A percentile compares a stretch with the other conserved stretches of the same genome.
These are phyloP conservation scores for Haemorhous mexicanus DNA, from an alignment of 2,113 vertebrate genomes.

Conservation along the genomic window DNA sequence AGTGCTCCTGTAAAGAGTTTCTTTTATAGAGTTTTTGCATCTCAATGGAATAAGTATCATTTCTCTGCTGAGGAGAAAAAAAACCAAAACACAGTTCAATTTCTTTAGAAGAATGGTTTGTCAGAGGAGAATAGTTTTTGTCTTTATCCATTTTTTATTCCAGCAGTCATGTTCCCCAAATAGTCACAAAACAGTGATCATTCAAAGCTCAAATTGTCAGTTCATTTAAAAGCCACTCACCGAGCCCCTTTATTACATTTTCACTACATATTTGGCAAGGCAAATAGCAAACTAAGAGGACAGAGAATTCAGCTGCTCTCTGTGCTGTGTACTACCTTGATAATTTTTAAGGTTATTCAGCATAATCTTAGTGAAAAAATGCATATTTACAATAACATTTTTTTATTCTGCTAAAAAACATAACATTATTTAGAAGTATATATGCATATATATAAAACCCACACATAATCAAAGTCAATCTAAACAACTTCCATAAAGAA, in stretches of 20 bases:
- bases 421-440: neutral
- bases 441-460: neutral
- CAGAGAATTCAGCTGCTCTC: neutral
- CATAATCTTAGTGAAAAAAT: neutral
- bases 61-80: constrained; percentile 12
- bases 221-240: constrained; percentile 53
- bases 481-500: neutral
- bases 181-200: constrained; percentile 61
- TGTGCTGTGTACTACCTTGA: neutral
- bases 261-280: neutral
- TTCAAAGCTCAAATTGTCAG: constrained; percentile 66
- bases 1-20: constrained; percentile 50
- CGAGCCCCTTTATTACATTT: constrained; percentile 28
- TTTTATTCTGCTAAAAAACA: neutral
- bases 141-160: constrained; percentile 63
- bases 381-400: neutral
- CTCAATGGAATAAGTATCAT: constrained; percentile 71
- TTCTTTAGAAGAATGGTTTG: constrained; percentile 64
- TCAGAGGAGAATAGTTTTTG: constrained; percentile 58
- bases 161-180: constrained; percentile 56
- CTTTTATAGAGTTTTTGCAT: constrained; percentile 75
- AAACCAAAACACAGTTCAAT: constrained; percentile 40
- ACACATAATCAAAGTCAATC: neutral
- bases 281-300: neutral
- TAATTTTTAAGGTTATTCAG: neutral